Conservation (phyloP, 2,797 vertebrate genomes). For the Cryptoblepharus egeriae region DNA sequence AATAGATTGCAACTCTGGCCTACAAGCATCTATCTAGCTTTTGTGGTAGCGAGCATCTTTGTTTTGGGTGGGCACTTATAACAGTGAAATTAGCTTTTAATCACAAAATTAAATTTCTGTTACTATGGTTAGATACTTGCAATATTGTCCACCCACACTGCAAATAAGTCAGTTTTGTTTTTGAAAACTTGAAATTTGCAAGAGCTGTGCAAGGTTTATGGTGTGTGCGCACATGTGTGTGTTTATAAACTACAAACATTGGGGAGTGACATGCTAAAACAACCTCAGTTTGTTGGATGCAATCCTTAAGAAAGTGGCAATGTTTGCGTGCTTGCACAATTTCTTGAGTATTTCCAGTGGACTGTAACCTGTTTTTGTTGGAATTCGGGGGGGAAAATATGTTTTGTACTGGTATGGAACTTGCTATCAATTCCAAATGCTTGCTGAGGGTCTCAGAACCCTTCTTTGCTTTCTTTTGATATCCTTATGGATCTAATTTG, state of each 20-base stretch:
- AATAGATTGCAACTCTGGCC: no score
- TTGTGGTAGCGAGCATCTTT: not conserved
- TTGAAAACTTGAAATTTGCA: conserved; percentile 18
- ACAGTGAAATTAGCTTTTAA: conserved; percentile 40
- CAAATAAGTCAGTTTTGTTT: conserved; percentile 32
- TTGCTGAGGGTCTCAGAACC: conserved; percentile 9
- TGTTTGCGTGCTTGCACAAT: not conserved
- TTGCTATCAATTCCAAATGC: conserved; percentile 40
- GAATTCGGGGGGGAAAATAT: no score
- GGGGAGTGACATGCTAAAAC: no score
- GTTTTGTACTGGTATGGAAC: conserved; percentile 35
- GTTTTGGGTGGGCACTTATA: conserved; percentile 44
- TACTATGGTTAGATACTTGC: not conserved
- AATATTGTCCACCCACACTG: conserved; percentile 40
- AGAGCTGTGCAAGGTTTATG: not conserved
- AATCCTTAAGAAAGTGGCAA: no score
- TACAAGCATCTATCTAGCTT: not conserved
- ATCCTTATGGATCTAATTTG: conserved; percentile 39
- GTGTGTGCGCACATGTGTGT: no score
- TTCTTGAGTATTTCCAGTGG: not conserved
- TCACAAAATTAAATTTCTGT: not conserved
- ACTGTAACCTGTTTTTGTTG: not conserved
- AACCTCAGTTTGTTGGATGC: no score
- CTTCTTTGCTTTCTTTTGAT: conserved; percentile 8
- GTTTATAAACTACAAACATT: no score